phyloP scores from a whole-genome alignment of 2,113 vertebrate species.

The Corythoichthys haematopterus region DNA sequence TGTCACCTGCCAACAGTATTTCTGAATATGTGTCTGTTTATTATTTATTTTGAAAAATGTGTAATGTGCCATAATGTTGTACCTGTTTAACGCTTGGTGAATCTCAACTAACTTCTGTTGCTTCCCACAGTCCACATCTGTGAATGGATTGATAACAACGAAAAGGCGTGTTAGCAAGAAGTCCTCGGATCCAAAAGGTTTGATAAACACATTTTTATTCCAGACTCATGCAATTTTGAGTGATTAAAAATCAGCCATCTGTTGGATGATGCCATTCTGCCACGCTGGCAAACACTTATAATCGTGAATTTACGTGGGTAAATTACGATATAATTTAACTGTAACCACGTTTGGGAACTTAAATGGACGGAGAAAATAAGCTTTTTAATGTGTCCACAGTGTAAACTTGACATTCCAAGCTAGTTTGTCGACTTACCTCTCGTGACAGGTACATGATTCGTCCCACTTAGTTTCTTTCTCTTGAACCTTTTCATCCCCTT shows the following conservation, averaged over 20 bases:
- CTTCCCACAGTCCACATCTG: constrained; percentile 65
- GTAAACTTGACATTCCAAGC: not conserved
- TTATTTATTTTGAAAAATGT: too few species aligned
- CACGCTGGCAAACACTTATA: not conserved
- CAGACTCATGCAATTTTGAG: not conserved
- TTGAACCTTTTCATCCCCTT: constrained; percentile 65
- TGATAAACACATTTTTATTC: not conserved
- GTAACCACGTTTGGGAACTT: not conserved
- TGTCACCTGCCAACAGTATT: too few species aligned
- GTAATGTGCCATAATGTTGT: not conserved
- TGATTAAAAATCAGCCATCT: not conserved
- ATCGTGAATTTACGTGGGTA: not conserved
- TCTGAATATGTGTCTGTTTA: too few species aligned
- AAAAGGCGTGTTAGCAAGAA: not conserved
- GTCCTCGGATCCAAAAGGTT: not conserved
- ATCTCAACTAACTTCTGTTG: constrained; percentile 74
- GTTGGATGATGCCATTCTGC: not conserved
- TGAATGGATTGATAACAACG: not conserved
- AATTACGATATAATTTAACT: too few species aligned
- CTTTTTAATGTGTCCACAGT: not conserved
- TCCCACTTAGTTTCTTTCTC: constrained; percentile 47
- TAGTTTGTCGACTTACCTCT: constrained; percentile 47
- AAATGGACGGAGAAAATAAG: not conserved
- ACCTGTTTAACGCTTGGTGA: constrained; percentile 73
- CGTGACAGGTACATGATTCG: constrained; percentile 28